A percentile compares a stretch with the other conserved stretches of the same genome.
Evolutionary conservation across 2,113 vertebrate species (phyloP).

Genomic region (Gila orcuttii): DNA sequence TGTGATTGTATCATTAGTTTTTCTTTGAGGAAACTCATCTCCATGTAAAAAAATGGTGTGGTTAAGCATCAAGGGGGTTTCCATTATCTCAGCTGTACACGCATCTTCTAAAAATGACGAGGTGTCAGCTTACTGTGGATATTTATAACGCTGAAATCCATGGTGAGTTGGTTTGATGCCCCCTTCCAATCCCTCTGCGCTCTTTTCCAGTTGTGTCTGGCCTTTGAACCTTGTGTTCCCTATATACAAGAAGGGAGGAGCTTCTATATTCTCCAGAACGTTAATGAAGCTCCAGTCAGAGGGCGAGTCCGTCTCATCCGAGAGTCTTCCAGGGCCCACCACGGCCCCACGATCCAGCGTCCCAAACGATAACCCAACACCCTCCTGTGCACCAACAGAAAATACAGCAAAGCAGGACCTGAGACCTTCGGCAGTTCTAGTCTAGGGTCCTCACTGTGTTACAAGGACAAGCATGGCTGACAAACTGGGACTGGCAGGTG

Average conservation of each 20-base stretch:
- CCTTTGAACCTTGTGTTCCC: slow-evolving; percentile 54
- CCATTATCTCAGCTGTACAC: slow-evolving; percentile 53
- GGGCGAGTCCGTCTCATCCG: slow-evolving; percentile 38
- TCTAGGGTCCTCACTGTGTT: slow-evolving; percentile 28
- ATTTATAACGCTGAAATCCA: slow-evolving; percentile 60
- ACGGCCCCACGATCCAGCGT: slow-evolving; percentile 57
- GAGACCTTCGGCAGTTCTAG: not conserved
- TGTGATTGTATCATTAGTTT: not conserved
- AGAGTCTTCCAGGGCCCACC: slow-evolving; percentile 13
- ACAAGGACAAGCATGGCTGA: slow-evolving; percentile 71
- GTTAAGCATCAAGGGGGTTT: slow-evolving; percentile 50
- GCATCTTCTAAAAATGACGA: slow-evolving; percentile 72
- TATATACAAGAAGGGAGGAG: slow-evolving; percentile 69
- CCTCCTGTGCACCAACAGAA: not conserved
- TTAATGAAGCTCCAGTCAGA: slow-evolving; percentile 64
- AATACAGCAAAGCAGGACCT: slow-evolving; percentile 21
- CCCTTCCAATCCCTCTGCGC: slow-evolving; percentile 32
- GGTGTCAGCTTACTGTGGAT: slow-evolving; percentile 82
- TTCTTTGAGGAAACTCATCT: not conserved
- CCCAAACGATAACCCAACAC: slow-evolving; percentile 28
- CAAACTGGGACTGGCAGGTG: slow-evolving; percentile 74
- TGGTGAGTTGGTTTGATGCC: slow-evolving; percentile 25
- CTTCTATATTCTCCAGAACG: slow-evolving; percentile 71
- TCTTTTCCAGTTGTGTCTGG: slow-evolving; percentile 55
- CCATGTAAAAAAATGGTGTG: not conserved